Conservation (phyloP, 2,113 vertebrate species). For the Heterochromis multidens region DNA sequence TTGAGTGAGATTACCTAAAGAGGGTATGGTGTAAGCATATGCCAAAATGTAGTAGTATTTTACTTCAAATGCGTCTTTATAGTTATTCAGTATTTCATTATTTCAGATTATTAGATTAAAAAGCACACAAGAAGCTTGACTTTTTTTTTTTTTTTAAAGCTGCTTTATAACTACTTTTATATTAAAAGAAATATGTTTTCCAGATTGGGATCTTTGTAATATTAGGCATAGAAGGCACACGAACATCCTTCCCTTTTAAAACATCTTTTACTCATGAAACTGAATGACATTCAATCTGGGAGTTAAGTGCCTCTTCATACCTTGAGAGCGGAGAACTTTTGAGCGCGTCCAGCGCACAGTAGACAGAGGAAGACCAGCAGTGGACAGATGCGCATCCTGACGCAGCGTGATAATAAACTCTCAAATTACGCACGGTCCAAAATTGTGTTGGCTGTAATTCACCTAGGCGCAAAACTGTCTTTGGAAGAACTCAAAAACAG, state of each 20-base stretch:
- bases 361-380: slow-evolving; percentile 71
- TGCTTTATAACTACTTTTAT: background rate
- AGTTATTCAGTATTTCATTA: background rate
- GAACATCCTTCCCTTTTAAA: background rate
- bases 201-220: background rate
- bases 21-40: background rate
- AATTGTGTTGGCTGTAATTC: background rate
- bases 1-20: background rate
- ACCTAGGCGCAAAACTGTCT: background rate
- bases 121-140: background rate
- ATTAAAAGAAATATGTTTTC: background rate
- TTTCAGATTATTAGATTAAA: background rate
- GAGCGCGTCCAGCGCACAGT: slow-evolving; percentile 70
- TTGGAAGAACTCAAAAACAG: background rate
- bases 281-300: background rate
- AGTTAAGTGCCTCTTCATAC: slow-evolving; percentile 56
- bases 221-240: background rate
- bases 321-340: slow-evolving; percentile 81
- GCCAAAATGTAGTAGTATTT: background rate
- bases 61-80: background rate
- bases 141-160: too few relatives aligned
- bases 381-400: slow-evolving; percentile 75
- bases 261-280: background rate
- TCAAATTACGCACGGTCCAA: slow-evolving; percentile 69
- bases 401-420: slow-evolving; percentile 37